phyloP scores from a whole-genome alignment of 2,888 invertebrate genomes.

The Candidula unifasciata region DNA sequence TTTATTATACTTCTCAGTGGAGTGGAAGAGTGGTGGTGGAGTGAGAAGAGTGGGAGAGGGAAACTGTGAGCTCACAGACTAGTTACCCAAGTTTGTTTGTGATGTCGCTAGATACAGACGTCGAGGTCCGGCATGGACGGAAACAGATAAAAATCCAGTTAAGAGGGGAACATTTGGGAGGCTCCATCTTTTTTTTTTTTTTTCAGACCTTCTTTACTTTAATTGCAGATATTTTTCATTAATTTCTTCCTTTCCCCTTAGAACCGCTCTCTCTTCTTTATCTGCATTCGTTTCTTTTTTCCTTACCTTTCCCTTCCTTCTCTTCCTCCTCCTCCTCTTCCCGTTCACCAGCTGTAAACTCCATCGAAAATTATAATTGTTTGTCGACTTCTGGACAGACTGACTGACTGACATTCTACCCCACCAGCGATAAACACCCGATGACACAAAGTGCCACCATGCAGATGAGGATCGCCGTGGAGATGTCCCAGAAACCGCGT shows the following conservation, averaged over 20 bases:
- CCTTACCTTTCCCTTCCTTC: not conserved
- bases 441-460: no score
- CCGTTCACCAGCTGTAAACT: no score
- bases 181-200: not conserved
- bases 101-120: not conserved
- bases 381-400: no score
- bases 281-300: not conserved
- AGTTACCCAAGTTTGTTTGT: conserved; percentile 18
- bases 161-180: not conserved
- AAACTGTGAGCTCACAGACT: not conserved
- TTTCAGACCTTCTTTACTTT: not conserved
- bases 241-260: not conserved
- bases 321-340: not conserved
- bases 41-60: not conserved
- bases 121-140: not conserved
- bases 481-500: no score
- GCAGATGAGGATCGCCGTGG: no score
- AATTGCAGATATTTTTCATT: not conserved
- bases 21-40: not conserved
- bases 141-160: not conserved
- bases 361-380: no score
- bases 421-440: no score
- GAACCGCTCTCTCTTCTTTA: not conserved
- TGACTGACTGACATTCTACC: no score
- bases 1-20: not conserved